Evolutionary conservation across 2,888 invertebrate genomes (phyloP), one percentile per base, ranked within the genome.

Genomic region (Conistra vaccinii): DNA sequence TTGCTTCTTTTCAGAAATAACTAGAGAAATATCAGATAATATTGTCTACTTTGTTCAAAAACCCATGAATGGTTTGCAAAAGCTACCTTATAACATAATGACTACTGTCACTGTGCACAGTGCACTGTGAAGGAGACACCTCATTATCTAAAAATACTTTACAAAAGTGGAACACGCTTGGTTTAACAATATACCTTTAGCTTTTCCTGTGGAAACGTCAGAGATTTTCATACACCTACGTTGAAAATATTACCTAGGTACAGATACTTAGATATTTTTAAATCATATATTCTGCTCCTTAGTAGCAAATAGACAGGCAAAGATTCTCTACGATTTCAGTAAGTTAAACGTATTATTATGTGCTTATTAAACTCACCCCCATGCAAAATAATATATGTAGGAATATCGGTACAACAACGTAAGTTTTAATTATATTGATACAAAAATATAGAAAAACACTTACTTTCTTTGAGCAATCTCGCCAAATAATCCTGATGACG

Each of bases 391-490:
- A 14, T 42, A 42, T 42, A 3, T 0, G 14, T 42, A 42, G 39
- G 39, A 39, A 39, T 10, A 39, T 39, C 39, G 39, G 39, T 39
- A 39, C 39, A 39, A n/a, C n/a, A 51, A 51, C 9, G 7, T 20
- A 45, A 32, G 14, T 42, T 42, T 42, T 4, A 51, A 23, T 51
- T 32, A 7, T 26, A 3, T n/a, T 39, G 20, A 45, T 42, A 14
- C 12, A 53, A 14, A 32, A 62, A 42, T 6, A 29, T 1, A 26
- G 0, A 20, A 42, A 66, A 57, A 1, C 1, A 89, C 90, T 81
- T 91, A 96, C 97, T 89, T 96, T 96, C 83, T 95, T 96, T 0
- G 96, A 95, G 73, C 97, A 97, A 84, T 96, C 96, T 70, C 94
- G 91, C 97, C 96, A 97, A 81, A 97, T 92, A 66, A 96, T 94